Percentiles rank a stretch among this genome's conserved stretches.
Evolutionary conservation across 2,797 vertebrate genomes (phyloP).

Genomic region (Salarias fasciatus): DNA sequence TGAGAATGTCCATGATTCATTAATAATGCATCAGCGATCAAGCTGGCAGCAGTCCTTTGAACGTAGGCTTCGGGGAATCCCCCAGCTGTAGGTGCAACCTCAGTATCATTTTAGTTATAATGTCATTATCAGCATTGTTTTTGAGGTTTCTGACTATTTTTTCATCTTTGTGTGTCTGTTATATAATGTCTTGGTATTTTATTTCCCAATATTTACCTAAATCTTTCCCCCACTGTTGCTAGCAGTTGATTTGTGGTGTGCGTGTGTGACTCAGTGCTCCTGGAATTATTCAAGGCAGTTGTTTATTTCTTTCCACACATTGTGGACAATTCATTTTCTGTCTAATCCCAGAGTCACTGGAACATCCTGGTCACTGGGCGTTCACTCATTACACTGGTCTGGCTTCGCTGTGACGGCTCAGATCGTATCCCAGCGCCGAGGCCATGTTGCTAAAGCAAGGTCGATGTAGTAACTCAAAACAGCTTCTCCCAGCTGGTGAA

Average conservation of each 20-base stretch:
- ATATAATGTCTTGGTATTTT: not conserved
- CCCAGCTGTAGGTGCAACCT: slow-evolving; percentile 23
- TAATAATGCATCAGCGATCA: slow-evolving; percentile 59
- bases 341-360: slow-evolving; percentile 51
- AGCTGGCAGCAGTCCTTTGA: slow-evolving; percentile 37
- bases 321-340: slow-evolving; percentile 43
- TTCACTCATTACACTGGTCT: slow-evolving; percentile 64
- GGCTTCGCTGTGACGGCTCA: slow-evolving; percentile 37
- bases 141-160: not conserved
- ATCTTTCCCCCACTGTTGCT: slow-evolving; percentile 9
- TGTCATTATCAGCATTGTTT: not conserved
- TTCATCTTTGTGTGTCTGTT: not conserved
- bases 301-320: slow-evolving; percentile 22
- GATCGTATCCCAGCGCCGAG: slow-evolving; percentile 48
- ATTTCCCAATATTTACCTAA: slow-evolving; percentile 5
- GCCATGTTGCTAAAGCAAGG: slow-evolving; percentile 57
- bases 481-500: slow-evolving; percentile 78
- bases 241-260: not conserved
- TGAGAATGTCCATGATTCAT: slow-evolving; percentile 47
- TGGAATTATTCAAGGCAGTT: slow-evolving; percentile 33
- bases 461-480: slow-evolving; percentile 69
- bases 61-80: slow-evolving; percentile 46
- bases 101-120: not conserved
- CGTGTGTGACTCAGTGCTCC: slow-evolving; percentile 32
- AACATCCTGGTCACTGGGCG: slow-evolving; percentile 71